Base-by-base conservation (phyloP, 1,140 invertebrate genomes). In the Achatina immaculata region DNA sequence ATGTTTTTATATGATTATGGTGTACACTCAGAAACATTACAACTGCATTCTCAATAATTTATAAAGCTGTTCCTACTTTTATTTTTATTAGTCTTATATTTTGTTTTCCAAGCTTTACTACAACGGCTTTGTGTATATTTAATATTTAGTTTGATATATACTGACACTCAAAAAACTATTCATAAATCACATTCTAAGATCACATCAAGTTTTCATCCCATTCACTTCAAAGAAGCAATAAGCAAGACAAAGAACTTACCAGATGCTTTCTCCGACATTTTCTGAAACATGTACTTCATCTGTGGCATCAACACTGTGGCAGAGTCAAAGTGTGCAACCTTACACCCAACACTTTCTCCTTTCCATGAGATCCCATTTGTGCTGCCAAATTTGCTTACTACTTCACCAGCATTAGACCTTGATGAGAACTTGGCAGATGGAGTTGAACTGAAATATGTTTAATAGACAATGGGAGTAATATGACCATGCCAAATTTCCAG, bases 181-280 rank as follows among this genome's bases (percentile, higher is more conserved):
- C 88, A 84, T 84, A 93, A n/a, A 89, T 91, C 68, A 55, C 21
- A 58, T 45, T 45, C 43, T 45, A 45, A 45, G 43, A 9, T 45
- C 19, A 45, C 7, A 9, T 7, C 43, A 9, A 45, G 19, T 45
- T 7, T 45, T 45, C 43, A 9, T 45, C 43, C 19, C 19, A 7
- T 45, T 45, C 43, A 65, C 11, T 65, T 14, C 62, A 65, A 28
- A 65, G 31, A 65, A 28, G 11, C 9, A 34, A 24, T 14, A 11
- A 7, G 9, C 24, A 65, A 34, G 24, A 68, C 28, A 34, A 34
- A 42, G 28, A 75, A 42, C 36, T 80, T 40, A 80, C 78, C 78
- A 28, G 7, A 28, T 11, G 45, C 68, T 42, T 72, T 80, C 14
- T 80, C 66, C 1, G 43, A 55, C 66, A 71, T 48, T 72, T 80